Evolutionary conservation across 2,113 vertebrate species (phyloP).

Genomic region (Hypanus sabinus): DNA sequence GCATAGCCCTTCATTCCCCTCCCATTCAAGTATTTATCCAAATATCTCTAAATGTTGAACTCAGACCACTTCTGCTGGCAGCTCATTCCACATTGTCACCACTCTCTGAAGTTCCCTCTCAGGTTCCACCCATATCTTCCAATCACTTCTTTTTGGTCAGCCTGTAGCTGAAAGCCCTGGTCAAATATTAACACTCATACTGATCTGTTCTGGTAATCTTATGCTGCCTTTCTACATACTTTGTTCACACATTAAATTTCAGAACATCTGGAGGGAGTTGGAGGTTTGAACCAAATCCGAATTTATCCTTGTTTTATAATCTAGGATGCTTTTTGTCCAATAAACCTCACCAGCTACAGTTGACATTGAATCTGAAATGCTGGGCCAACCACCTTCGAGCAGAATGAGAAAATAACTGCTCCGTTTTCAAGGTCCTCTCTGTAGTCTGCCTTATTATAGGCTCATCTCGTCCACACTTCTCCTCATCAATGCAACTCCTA

Average conservation of each 20-base stretch:
- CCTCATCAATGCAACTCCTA: background rate
- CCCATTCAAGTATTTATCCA: too few species aligned
- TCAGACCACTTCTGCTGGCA: too few species aligned
- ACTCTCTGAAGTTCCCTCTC: too few species aligned
- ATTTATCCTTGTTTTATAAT: constrained; percentile 1
- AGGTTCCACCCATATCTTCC: too few species aligned
- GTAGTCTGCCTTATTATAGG: background rate
- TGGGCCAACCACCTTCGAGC: too few species aligned
- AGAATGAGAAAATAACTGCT: background rate
- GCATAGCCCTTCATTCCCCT: too few species aligned
- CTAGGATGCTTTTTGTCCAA: background rate
- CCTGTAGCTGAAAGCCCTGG: background rate
- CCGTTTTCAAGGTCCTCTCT: background rate
- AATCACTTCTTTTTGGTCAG: background rate
- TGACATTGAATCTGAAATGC: too few species aligned
- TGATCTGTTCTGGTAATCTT: background rate
- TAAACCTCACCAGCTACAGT: too few species aligned
- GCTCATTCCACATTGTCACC: too few species aligned
- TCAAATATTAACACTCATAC: background rate
- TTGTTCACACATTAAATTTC: background rate
- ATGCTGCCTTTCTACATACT: too few species aligned
- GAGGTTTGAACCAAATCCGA: background rate
- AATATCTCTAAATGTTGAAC: too few species aligned
- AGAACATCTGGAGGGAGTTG: background rate
- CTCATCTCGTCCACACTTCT: background rate